These are phyloP conservation scores for Nemoura dubitans DNA, from an alignment of 2,888 invertebrate species.

Conservation along the genomic window DNA sequence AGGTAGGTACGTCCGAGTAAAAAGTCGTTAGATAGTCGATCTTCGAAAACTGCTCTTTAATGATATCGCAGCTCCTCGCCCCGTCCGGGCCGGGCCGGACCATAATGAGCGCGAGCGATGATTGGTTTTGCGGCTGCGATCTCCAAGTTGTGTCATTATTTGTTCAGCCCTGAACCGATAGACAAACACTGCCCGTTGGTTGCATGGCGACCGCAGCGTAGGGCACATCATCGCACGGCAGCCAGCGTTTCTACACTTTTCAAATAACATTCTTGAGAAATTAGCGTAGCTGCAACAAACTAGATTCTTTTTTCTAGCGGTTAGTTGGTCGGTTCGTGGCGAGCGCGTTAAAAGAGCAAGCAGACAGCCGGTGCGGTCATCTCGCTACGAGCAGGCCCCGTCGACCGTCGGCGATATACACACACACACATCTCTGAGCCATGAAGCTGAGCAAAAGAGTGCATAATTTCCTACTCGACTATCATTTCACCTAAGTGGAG, in stretches of 20 bases:
- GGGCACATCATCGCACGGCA: conserved; percentile 7
- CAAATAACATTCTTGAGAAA: conserved; percentile 44
- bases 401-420: too few species aligned
- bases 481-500: conserved; percentile 47
- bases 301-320: conserved; percentile 37
- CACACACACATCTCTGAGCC: neutral
- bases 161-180: conserved; percentile 32
- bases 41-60: neutral
- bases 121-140: conserved; percentile 14
- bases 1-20: neutral
- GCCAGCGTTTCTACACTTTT: neutral
- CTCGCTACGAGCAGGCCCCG: too few species aligned
- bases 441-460: neutral
- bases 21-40: neutral
- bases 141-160: neutral
- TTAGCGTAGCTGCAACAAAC: conserved; percentile 45
- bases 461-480: conserved; percentile 42
- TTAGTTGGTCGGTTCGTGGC: neutral
- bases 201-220: neutral
- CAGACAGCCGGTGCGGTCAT: too few species aligned
- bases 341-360: neutral
- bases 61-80: too few species aligned
- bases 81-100: too few species aligned
- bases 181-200: conserved; percentile 20
- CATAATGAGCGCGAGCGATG: neutral